phyloP scores from a whole-genome alignment of 2,888 invertebrate genomes.

The Lysandra coridon region DNA sequence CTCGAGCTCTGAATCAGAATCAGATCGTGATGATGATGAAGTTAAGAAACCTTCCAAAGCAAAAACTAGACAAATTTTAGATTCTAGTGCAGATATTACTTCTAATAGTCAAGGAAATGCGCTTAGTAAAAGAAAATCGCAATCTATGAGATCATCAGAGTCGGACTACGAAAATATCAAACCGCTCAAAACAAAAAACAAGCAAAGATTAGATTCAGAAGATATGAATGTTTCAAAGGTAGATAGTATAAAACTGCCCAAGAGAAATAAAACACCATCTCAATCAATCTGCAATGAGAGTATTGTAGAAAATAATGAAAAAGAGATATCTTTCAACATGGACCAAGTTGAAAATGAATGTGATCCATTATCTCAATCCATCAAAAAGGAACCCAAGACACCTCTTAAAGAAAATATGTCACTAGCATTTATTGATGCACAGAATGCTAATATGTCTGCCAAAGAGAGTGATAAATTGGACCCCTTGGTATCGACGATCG shows the following conservation, averaged over 20 bases:
- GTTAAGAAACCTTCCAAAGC: constrained; percentile 46
- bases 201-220: constrained; percentile 27
- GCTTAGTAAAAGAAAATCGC: constrained; percentile 19
- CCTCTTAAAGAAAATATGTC: constrained; percentile 57
- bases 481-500: constrained; percentile 55
- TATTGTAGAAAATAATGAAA: constrained; percentile 51
- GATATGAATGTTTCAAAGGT: constrained; percentile 24
- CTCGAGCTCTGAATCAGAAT: constrained; percentile 54
- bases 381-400: constrained; percentile 64
- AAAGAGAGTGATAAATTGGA: constrained; percentile 52
- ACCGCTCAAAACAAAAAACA: constrained; percentile 16
- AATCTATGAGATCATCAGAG: neutral
- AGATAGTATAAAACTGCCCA: constrained; percentile 3
- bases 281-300: constrained; percentile 51
- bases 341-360: constrained; percentile 44
- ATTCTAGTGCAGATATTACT: constrained; percentile 56
- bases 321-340: constrained; percentile 58
- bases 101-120: constrained; percentile 34
- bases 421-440: constrained; percentile 52
- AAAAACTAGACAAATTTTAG: constrained; percentile 57
- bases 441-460: constrained; percentile 46
- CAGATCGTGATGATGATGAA: constrained; percentile 58
- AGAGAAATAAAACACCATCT: constrained; percentile 50
- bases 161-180: constrained; percentile 36
- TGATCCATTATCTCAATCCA: constrained; percentile 56